Conservation (phyloP, 2,113 vertebrate species). For the Platanista minor region DNA sequence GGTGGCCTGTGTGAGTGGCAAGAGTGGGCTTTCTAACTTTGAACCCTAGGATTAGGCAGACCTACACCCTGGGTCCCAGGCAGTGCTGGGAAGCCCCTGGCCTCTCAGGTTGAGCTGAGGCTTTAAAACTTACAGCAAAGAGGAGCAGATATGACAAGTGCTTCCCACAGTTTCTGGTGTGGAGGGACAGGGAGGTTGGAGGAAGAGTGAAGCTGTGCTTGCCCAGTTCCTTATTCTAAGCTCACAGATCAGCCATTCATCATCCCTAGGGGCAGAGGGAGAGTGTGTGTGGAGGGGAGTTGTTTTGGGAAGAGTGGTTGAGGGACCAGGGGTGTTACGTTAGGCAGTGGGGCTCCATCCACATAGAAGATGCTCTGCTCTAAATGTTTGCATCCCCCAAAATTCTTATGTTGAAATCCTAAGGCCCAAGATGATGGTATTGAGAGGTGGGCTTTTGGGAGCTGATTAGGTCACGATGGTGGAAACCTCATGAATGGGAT, state of each 20-base stretch:
- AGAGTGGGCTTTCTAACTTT: not conserved
- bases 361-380: not conserved
- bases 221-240: not conserved
- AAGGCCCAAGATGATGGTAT: not conserved
- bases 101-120: not conserved
- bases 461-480: not conserved
- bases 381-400: not conserved
- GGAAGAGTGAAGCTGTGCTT: not conserved
- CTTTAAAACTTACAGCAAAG: not conserved
- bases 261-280: not conserved
- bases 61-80: not conserved
- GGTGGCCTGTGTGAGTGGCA: not conserved
- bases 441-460: not conserved
- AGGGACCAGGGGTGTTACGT: not conserved
- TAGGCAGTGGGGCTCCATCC: not conserved
- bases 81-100: not conserved
- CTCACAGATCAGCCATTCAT: not conserved
- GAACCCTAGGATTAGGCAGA: not conserved
- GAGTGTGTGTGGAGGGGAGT: not conserved
- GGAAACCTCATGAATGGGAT: not conserved
- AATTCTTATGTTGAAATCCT: not conserved
- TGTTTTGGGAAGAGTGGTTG: not conserved
- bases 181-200: rapidly evolving
- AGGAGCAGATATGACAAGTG: not conserved
- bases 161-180: not conserved